Evolutionary conservation across 2,797 vertebrate genomes (phyloP).

Genomic region (Urocyon cinereoargenteus): DNA sequence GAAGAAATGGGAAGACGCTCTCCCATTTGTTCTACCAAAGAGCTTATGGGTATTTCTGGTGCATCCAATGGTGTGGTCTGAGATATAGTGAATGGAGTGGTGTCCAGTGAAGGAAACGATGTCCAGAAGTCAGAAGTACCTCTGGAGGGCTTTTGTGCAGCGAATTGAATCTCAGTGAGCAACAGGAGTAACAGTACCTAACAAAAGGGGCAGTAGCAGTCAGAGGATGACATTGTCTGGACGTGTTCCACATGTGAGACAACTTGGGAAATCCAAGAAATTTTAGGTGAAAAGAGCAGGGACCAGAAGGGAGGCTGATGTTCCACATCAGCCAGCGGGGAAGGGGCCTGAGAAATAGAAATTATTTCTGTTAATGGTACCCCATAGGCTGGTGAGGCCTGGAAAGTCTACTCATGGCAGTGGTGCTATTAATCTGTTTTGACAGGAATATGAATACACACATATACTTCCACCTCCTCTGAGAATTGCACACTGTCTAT

Average conservation of each 20-base stretch:
- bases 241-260: background rate
- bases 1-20: background rate
- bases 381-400: background rate
- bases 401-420: background rate
- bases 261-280: background rate
- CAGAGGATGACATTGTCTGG: background rate
- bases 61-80: rapidly evolving
- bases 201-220: background rate
- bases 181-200: background rate
- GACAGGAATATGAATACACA: slow-evolving; percentile 53
- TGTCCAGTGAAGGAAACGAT: background rate
- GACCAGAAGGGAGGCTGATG: background rate
- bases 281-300: background rate
- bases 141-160: background rate
- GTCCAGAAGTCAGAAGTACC: rapidly evolving
- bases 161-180: background rate
- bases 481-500: background rate
- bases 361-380: background rate
- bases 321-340: background rate
- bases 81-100: background rate
- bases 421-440: slow-evolving; percentile 30
- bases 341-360: background rate
- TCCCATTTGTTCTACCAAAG: background rate
- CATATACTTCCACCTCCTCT: background rate
- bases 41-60: background rate